A percentile compares a stretch with the other conserved stretches of the same genome.
These are phyloP conservation scores for Lophotis ruficrista DNA, from an alignment of 2,113 vertebrate species.

Conservation along the genomic window DNA sequence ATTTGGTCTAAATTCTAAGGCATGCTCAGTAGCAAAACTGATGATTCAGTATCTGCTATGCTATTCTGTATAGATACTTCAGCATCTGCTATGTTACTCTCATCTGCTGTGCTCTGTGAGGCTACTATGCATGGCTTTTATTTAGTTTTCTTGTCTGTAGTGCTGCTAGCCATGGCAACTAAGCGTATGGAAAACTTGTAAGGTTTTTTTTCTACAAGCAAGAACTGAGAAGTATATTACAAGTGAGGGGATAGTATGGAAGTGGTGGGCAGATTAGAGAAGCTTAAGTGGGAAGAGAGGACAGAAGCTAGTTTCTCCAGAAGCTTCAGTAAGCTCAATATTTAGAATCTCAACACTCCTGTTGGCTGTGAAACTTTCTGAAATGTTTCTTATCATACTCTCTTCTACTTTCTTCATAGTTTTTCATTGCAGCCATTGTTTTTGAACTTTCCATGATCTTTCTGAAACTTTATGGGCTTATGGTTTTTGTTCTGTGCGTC, in stretches of 20 bases:
- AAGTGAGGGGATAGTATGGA: neutral
- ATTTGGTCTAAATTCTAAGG: neutral
- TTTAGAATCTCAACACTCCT: neutral
- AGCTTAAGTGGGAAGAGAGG: neutral
- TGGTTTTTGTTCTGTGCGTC: neutral
- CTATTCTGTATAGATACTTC: neutral
- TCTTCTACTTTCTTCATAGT: neutral
- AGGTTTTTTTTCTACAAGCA: neutral
- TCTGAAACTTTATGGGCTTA: neutral
- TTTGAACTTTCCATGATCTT: neutral
- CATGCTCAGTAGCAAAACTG: neutral
- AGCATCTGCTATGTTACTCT: neutral
- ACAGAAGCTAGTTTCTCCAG: neutral
- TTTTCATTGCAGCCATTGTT: neutral
- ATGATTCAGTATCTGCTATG: neutral
- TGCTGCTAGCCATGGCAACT: neutral
- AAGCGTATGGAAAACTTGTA: neutral
- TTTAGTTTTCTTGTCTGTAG: neutral
- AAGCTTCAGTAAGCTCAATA: neutral
- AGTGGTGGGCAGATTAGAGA: neutral
- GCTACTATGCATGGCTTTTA: neutral
- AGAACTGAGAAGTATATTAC: neutral
- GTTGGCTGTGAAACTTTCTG: neutral
- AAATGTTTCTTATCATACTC: neutral
- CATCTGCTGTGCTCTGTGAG: accelerated